These are phyloP conservation scores for Caranx melampygus DNA, from an alignment of 2,113 vertebrate species.

Conservation along the genomic window DNA sequence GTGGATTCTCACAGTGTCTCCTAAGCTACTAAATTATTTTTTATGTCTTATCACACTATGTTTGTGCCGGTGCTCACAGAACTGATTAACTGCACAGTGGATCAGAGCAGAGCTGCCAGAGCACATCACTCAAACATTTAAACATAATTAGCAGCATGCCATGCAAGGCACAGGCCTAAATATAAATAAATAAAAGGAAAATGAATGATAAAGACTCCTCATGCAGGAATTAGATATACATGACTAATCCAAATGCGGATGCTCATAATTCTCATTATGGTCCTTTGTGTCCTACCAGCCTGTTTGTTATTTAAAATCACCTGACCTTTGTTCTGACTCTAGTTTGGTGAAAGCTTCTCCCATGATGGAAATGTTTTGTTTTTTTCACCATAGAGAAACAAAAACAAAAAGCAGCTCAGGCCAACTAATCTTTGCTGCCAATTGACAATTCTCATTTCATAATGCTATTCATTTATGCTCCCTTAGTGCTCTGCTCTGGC, in stretches of 20 bases:
- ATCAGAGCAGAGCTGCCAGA: constrained; percentile 49
- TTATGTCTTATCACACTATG: constrained; percentile 18
- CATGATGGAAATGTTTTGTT: background rate
- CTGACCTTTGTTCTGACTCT: constrained; percentile 55
- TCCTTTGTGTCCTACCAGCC: constrained; percentile 34
- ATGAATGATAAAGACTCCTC: constrained; percentile 52
- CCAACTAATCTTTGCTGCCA: constrained; percentile 63
- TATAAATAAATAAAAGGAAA: constrained; percentile 59
- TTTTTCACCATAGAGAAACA: constrained; percentile 19
- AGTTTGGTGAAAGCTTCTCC: constrained; percentile 34
- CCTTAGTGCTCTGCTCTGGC: constrained; percentile 58
- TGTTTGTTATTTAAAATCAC: constrained; percentile 39
- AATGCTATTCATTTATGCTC: constrained; percentile 73
- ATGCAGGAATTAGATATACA: constrained; percentile 54
- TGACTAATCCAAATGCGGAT: constrained; percentile 47
- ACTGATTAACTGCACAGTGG: constrained; percentile 53
- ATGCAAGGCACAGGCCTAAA: constrained; percentile 32
- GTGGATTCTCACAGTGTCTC: constrained; percentile 3
- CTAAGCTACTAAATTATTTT: constrained; percentile 24
- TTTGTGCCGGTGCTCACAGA: constrained; percentile 19
- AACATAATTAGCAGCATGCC: constrained; percentile 61
- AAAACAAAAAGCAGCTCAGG: constrained; percentile 57
- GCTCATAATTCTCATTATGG: constrained; percentile 62
- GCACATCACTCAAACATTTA: constrained; percentile 72
- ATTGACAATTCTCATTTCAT: constrained; percentile 70